Percentiles rank a stretch among this genome's conserved stretches.
Evolutionary conservation across 1,140 invertebrate genomes (phyloP).

Genomic region (Rhopalosiphum padi): DNA sequence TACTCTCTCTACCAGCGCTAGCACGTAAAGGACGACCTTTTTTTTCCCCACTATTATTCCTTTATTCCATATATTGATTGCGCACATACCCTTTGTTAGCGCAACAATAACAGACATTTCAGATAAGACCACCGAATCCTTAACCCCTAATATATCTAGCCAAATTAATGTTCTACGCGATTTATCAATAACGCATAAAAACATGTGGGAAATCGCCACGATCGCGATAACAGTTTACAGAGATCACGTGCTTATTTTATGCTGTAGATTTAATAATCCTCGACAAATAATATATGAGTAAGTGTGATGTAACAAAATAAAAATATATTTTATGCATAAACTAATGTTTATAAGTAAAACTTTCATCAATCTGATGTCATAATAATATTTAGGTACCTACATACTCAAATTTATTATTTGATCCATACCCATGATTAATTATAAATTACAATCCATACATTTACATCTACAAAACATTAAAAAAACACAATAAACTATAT

Average conservation of each 20-base stretch:
- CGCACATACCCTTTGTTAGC: slow-evolving; percentile 29
- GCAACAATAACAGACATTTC: slow-evolving; percentile 41
- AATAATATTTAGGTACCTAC: not conserved
- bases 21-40: not conserved
- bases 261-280: not conserved
- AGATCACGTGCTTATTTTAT: not conserved
- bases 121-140: slow-evolving; percentile 26
- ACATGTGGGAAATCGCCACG: not conserved
- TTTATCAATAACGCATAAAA: slow-evolving; percentile 27
- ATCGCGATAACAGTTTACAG: not conserved
- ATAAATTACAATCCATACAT: not conserved
- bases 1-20: not conserved
- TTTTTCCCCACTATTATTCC: slow-evolving; percentile 22
- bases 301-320: not conserved
- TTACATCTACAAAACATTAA: not conserved
- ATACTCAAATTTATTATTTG: not conserved
- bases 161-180: slow-evolving; percentile 32
- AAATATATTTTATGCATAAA: not conserved
- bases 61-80: not conserved
- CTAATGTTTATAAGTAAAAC: not conserved
- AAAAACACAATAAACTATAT: not conserved
- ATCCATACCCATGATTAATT: too few species aligned
- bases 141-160: not conserved
- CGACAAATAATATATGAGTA: not conserved
- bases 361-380: not conserved